A percentile compares a stretch with the other conserved stretches of the same genome.
These are phyloP conservation scores for Varanus salvator DNA, from an alignment of 2,113 vertebrate species.

Conservation along the genomic window DNA sequence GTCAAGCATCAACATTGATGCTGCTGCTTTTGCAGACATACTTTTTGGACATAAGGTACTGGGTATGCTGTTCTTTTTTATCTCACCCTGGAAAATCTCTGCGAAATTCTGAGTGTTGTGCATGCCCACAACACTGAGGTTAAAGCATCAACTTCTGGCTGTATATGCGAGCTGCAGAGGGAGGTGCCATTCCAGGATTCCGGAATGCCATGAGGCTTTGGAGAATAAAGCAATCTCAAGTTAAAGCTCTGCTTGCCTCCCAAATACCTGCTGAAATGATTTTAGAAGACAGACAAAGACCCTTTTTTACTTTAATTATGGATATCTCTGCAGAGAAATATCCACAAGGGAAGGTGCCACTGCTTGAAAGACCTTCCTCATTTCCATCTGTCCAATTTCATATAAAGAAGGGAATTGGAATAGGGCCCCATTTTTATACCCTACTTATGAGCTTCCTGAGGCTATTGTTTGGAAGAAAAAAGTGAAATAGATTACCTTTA, in stretches of 20 bases:
- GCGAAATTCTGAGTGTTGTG: no score
- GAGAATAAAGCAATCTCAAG: background rate
- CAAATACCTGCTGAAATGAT: background rate
- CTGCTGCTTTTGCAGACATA: no score
- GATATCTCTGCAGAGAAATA: background rate
- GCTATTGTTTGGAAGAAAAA: background rate
- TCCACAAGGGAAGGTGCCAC: background rate
- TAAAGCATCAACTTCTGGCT: no score
- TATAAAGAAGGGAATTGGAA: background rate
- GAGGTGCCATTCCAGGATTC: no score
- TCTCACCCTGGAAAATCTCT: no score
- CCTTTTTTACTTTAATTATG: no score
- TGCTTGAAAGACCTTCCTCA: background rate
- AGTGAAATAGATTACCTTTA: background rate
- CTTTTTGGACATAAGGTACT: no score
- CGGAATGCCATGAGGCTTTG: no score
- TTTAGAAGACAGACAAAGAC: background rate
- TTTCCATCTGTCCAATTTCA: background rate
- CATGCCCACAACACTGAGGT: no score
- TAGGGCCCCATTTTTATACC: background rate
- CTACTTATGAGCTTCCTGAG: background rate
- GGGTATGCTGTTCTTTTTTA: no score
- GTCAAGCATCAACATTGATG: no score
- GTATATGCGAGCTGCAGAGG: no score
- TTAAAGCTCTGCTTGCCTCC: background rate